These are phyloP conservation scores for Percina caprodes DNA, from an alignment of 2,113 vertebrate genomes.

Conservation along the genomic window DNA sequence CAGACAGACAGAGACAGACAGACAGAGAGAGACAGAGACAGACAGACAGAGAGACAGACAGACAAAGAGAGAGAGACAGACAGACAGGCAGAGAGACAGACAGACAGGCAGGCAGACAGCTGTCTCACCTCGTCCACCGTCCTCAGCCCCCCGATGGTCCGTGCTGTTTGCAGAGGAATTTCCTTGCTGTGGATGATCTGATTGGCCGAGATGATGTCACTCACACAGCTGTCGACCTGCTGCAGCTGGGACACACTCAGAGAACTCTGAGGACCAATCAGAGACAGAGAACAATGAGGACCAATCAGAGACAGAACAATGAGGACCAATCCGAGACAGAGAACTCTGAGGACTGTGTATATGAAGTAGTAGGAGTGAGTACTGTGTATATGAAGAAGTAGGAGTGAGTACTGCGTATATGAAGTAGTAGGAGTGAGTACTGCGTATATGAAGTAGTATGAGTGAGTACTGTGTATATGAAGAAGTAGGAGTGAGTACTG, in stretches of 20 bases:
- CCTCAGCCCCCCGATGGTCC: constrained; percentile 84
- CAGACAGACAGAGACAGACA: neutral
- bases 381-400: no score
- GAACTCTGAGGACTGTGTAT: no score
- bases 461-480: no score
- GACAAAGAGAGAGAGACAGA: neutral
- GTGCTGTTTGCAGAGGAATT: constrained; percentile 83
- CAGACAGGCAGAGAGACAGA: neutral
- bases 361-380: no score
- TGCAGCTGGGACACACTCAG: constrained; percentile 87
- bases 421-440: no score
- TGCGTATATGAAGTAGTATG: no score
- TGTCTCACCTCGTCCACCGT: constrained; percentile 86
- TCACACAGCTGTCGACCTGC: constrained; percentile 84
- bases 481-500: no score
- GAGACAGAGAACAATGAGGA: no score
- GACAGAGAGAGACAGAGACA: no score
- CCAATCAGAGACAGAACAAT: no score
- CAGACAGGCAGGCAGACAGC: neutral
- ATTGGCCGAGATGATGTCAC: constrained; percentile 82
- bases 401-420: no score
- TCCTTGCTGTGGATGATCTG: constrained; percentile 84
- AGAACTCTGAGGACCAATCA: constrained; percentile 68
- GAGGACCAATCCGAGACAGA: no score
- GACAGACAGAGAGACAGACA: neutral